Conservation (phyloP, 2,888 invertebrate genomes). For the Cheilosia vernalis region DNA sequence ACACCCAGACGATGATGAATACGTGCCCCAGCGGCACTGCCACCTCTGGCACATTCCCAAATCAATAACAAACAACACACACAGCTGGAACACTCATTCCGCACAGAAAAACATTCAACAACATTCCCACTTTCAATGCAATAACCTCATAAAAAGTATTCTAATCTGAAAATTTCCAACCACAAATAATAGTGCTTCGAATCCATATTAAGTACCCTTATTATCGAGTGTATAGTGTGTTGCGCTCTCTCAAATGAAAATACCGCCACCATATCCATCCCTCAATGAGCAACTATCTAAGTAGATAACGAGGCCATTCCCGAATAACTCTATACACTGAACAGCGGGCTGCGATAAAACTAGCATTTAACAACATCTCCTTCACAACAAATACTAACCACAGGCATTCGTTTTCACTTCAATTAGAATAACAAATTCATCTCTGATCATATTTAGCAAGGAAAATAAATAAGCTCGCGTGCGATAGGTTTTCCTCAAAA, state of each 20-base stretch:
- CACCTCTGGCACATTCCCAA: background rate
- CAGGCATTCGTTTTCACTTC: slow-evolving; percentile 34
- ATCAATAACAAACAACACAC: background rate
- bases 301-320: slow-evolving; percentile 41
- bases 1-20: background rate
- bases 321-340: slow-evolving; percentile 22
- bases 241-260: background rate
- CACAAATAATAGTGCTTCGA: background rate
- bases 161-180: background rate
- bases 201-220: slow-evolving; percentile 17
- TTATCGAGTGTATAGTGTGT: slow-evolving; percentile 23
- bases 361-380: slow-evolving; percentile 23
- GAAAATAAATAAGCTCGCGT: background rate
- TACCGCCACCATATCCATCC: slow-evolving; percentile 1
- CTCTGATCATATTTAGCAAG: slow-evolving; percentile 15
- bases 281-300: background rate
- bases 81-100: slow-evolving; percentile 7
- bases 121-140: slow-evolving; percentile 17
- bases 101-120: slow-evolving; percentile 13
- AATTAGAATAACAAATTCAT: slow-evolving; percentile 51
- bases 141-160: slow-evolving; percentile 26
- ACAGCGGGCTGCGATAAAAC: slow-evolving; percentile 19
- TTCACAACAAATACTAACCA: background rate
- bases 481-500: slow-evolving; percentile 9
- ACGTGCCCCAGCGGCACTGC: background rate